These are phyloP conservation scores for Brachyopa scutellaris DNA, from an alignment of 2,888 invertebrate species.

Conservation along the genomic window DNA sequence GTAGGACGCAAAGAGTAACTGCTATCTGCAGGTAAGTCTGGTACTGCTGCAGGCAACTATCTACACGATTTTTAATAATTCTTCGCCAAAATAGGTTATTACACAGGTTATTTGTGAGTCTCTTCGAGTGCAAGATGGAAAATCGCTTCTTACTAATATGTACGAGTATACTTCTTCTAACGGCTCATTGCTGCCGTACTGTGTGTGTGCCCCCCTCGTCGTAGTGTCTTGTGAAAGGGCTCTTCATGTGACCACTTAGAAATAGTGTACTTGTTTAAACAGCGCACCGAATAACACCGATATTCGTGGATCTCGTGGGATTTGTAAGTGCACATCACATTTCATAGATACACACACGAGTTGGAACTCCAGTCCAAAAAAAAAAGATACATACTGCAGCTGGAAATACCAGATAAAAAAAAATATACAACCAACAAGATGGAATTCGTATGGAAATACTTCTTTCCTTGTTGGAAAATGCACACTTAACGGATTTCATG, in stretches of 20 bases:
- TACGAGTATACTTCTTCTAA: constrained; percentile 55
- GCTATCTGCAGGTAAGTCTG: constrained; percentile 61
- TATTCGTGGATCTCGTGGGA: constrained; percentile 54
- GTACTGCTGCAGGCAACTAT: constrained; percentile 62
- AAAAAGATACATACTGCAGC: constrained; percentile 31
- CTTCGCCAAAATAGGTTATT: constrained; percentile 71
- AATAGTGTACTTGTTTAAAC: constrained; percentile 31
- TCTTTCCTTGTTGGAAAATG: constrained; percentile 49
- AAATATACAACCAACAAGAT: not conserved
- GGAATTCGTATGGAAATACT: constrained; percentile 64
- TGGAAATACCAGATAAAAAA: constrained; percentile 2
- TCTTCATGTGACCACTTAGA: constrained; percentile 62
- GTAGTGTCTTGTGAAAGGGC: constrained; percentile 63
- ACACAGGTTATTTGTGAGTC: constrained; percentile 62
- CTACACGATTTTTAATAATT: constrained; percentile 73
- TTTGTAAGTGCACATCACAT: constrained; percentile 34
- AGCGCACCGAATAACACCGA: constrained; percentile 23
- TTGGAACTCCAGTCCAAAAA: constrained; percentile 3
- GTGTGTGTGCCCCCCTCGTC: not conserved
- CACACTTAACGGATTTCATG: constrained; percentile 67
- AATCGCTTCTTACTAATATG: constrained; percentile 49
- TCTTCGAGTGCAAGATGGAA: constrained; percentile 47
- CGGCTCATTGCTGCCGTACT: constrained; percentile 42
- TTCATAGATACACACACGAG: constrained; percentile 35
- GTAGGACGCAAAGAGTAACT: constrained; percentile 58